Evolutionary conservation across 37 sponge, comb jelly and placozoan genomes (phyloP), one percentile per base, ranked within the genome.

Genomic region (Eunapius fragilis): DNA sequence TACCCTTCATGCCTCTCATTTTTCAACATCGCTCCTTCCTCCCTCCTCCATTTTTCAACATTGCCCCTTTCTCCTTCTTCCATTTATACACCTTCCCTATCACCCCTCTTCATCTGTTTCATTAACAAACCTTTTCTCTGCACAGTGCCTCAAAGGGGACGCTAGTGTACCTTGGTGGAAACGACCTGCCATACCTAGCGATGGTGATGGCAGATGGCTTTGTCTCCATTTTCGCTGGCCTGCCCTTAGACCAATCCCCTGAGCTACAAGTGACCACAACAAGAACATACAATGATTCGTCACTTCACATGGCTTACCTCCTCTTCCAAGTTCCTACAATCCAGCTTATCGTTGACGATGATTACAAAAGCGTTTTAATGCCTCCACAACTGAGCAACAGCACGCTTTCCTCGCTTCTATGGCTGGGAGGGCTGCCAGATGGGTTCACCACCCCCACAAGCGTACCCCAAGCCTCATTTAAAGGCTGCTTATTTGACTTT

Each of bases 371-470:
- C 58, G 3, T 37, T 22, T 1, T 22, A 2, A 37, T 37, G 2
- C n/a, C 37, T 77, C 34, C 26, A 10, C 45, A 27, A 45, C 26
- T 1, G 11, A 76, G 22, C 25, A 38, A 67, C 2, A 77, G 78
- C 69, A 30, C 35, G 49, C 83, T 69, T 27, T 33, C 84, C 24
- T 14, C 81, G 2, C 26, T 47, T 23, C 26, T 93, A 19, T 83
- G 86, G 78, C 72, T 93, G 26, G 93, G 93, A 14, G 90, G 87
- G 13, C 36, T 87, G 1, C 79, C 84, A 30, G 3, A 45, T 14
- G 1, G 2, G 9, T 74, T 85, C 24, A 19, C 26, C 67, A 25
- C 48, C 23, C 78, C 84, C 3, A 74, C 26, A 28, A 76, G 25
- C 22, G n/a, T 87, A 9, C 75, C 83, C 7, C 41, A 49, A 26